Evolutionary conservation across 1,140 invertebrate species (phyloP).

Genomic region (Octopus sinensis): DNA sequence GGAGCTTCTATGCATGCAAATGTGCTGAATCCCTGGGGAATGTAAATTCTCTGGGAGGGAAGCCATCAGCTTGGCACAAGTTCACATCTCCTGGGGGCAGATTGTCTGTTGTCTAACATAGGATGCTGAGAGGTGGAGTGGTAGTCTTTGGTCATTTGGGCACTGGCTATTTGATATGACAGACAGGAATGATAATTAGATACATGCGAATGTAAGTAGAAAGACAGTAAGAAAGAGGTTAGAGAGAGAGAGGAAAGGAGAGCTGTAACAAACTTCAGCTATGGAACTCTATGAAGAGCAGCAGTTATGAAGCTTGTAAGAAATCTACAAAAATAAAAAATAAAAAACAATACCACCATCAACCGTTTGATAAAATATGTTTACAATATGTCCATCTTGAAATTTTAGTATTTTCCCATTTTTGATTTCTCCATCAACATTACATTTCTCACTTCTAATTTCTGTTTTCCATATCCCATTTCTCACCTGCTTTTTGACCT

Average conservation of each 20-base stretch:
- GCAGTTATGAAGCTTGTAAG: no score
- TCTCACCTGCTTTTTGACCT: not conserved
- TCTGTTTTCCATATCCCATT: not conserved
- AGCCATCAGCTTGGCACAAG: not conserved
- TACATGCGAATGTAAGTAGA: no score
- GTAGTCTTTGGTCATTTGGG: not conserved
- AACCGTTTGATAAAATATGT: no score
- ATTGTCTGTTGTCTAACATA: not conserved
- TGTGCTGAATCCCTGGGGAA: not conserved
- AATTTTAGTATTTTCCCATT: no score
- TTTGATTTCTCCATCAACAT: not conserved
- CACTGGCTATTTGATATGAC: not conserved
- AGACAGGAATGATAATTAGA: not conserved
- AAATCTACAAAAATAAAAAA: no score
- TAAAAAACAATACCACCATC: no score
- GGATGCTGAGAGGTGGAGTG: not conserved
- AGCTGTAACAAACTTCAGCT: no score
- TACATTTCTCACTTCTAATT: not conserved
- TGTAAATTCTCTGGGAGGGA: not conserved
- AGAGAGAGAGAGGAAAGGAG: no score
- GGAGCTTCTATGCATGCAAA: not conserved
- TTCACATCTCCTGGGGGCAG: not conserved
- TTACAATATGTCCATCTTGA: no score
- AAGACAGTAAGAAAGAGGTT: no score
- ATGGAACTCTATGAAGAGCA: no score